Evolutionary conservation across 1,140 invertebrate genomes (phyloP).

Genomic region (Papilio xuthus): DNA sequence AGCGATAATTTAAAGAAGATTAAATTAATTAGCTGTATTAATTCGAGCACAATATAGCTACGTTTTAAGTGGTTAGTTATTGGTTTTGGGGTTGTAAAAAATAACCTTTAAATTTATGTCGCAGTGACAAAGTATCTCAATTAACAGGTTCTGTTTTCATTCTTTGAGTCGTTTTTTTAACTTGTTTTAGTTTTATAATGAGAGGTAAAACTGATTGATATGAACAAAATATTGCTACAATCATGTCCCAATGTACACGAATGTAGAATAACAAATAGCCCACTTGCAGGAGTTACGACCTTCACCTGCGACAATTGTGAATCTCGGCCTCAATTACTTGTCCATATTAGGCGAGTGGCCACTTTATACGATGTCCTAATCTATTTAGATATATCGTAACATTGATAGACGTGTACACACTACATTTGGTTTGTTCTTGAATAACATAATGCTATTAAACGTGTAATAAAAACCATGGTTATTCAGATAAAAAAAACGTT

Average conservation of each 20-base stretch:
- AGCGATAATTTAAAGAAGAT: no score
- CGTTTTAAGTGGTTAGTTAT: no score
- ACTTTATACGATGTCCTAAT: constrained; percentile 5
- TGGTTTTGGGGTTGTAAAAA: no score
- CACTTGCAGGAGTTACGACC: constrained; percentile 40
- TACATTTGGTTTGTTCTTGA: background rate
- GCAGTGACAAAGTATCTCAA: background rate
- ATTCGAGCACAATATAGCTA: no score
- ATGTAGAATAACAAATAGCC: constrained; percentile 32
- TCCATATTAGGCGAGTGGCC: constrained; percentile 25
- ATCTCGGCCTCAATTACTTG: constrained; percentile 43
- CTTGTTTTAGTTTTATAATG: background rate
- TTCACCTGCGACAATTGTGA: constrained; percentile 51
- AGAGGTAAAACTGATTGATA: background rate
- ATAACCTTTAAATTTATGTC: no score
- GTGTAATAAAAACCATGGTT: constrained; percentile 17
- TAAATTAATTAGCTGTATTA: no score
- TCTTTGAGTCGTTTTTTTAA: background rate
- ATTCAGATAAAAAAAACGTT: background rate
- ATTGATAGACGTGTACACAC: constrained; percentile 1
- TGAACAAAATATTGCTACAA: constrained; percentile 10
- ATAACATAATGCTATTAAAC: background rate
- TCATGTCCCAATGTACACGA: background rate
- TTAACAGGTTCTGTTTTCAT: background rate
- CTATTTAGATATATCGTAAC: constrained; percentile 14